These are phyloP conservation scores for Eupithecia abbreviata DNA, from an alignment of 2,888 invertebrate species.

Conservation along the genomic window DNA sequence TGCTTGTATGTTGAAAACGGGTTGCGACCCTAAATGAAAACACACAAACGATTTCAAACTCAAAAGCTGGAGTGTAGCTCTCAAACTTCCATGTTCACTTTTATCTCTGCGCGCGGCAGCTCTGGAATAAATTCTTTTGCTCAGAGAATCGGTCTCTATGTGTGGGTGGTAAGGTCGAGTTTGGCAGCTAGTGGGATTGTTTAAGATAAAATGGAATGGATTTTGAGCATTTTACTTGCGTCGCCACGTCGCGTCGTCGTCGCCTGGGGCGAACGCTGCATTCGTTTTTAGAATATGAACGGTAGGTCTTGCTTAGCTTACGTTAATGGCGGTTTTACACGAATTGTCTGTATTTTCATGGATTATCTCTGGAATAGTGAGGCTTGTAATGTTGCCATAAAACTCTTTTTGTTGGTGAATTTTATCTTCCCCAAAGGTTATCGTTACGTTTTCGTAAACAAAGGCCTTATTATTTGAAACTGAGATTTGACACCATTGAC, in stretches of 20 bases:
- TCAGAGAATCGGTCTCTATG: conserved; percentile 51
- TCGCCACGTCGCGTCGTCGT: conserved; percentile 43
- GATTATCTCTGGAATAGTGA: conserved; percentile 21
- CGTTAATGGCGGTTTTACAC: conserved; percentile 39
- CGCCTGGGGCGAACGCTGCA: conserved; percentile 48
- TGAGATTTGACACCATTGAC: no score
- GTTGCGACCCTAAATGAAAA: conserved; percentile 63
- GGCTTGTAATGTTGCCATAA: conserved; percentile 21
- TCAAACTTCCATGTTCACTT: conserved; percentile 58
- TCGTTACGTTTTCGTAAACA: not conserved
- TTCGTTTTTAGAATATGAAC: conserved; percentile 48
- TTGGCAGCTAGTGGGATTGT: conserved; percentile 49
- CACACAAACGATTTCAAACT: conserved; percentile 61
- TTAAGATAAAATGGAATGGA: conserved; percentile 80
- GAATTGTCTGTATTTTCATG: conserved; percentile 36
- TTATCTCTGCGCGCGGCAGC: conserved; percentile 63
- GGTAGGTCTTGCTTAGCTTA: conserved; percentile 42
- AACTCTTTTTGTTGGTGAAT: conserved; percentile 9
- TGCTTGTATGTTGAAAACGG: conserved; percentile 49
- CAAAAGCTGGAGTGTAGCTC: conserved; percentile 49
- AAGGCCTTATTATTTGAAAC: not conserved
- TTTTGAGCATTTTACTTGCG: conserved; percentile 80
- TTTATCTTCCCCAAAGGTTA: not conserved
- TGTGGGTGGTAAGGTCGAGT: conserved; percentile 46
- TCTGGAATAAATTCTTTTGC: conserved; percentile 56